phyloP scores from a whole-genome alignment of 1,140 invertebrate genomes.

The Lepidurus couesii region DNA sequence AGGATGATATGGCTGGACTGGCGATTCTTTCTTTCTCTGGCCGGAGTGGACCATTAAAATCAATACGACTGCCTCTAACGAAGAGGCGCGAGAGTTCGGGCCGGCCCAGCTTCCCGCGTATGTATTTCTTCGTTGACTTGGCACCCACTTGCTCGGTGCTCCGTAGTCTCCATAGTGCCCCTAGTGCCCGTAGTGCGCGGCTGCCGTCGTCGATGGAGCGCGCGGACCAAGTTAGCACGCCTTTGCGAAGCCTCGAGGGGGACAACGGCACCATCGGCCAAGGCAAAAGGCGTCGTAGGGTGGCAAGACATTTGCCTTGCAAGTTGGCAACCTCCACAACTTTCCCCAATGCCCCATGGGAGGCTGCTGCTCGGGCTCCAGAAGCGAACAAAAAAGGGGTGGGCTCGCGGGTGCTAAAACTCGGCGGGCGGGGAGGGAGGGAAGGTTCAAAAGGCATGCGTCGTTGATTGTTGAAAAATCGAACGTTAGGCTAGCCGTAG shows the following conservation, averaged over 20 bases:
- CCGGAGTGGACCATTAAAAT: conserved; percentile 16
- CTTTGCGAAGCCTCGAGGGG: not conserved
- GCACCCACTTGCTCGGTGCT: not conserved
- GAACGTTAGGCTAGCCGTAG: not conserved
- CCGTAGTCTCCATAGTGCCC: not conserved
- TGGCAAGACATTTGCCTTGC: conserved; percentile 21
- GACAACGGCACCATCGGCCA: not conserved
- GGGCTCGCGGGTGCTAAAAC: not conserved
- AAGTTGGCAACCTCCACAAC: conserved; percentile 21
- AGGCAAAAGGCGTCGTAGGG: not conserved
- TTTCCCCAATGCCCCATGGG: conserved; percentile 1
- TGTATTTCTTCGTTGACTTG: conserved; percentile 10
- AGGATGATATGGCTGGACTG: conserved; percentile 4
- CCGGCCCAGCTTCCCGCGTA: conserved; percentile 1
- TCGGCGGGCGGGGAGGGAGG: not conserved
- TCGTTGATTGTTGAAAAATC: conserved; percentile 16
- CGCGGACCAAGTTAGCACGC: conserved; percentile 2
- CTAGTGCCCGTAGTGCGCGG: not conserved
- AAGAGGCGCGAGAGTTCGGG: conserved; percentile 2
- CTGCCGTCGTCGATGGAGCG: not conserved
- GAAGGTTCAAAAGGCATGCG: not conserved
- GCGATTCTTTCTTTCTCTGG: not conserved
- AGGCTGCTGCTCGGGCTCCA: not conserved
- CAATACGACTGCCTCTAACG: conserved; percentile 12
- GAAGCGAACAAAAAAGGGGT: not conserved